phyloP scores from a whole-genome alignment of 2,888 invertebrate species.

The Cataglyphis livida region DNA sequence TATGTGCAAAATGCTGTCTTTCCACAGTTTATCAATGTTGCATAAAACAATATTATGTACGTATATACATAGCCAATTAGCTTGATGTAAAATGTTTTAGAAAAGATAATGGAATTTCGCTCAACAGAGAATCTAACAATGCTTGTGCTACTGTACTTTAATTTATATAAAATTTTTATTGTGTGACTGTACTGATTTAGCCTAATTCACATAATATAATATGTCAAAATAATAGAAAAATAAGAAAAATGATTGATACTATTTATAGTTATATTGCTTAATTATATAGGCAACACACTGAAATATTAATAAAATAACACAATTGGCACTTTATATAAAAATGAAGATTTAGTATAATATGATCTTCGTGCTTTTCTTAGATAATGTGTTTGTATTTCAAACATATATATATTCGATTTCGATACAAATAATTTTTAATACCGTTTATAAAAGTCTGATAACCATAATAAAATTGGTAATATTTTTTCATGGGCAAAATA shows the following conservation, averaged over 20 bases:
- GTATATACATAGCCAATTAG: not conserved
- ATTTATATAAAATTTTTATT: constrained; percentile 25
- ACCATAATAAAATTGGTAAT: constrained; percentile 63
- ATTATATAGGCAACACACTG: constrained; percentile 19
- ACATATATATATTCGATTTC: constrained; percentile 60
- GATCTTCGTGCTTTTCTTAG: constrained; percentile 8
- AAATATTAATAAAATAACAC: constrained; percentile 17
- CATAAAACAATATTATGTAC: constrained; percentile 23
- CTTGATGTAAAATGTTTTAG: constrained; percentile 18
- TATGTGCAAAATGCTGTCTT: not conserved
- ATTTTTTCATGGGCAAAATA: constrained; percentile 68
- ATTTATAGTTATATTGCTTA: not conserved
- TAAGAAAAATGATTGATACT: not conserved
- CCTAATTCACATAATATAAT: constrained; percentile 24
- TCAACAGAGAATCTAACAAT: constrained; percentile 31
- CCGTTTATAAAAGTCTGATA: constrained; percentile 68
- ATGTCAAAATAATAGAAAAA: constrained; percentile 6
- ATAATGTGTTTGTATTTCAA: constrained; percentile 60
- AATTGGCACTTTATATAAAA: constrained; percentile 22
- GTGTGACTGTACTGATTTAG: not conserved
- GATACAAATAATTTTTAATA: constrained; percentile 63
- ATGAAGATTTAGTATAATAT: not conserved
- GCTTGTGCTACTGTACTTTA: constrained; percentile 36
- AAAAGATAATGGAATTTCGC: constrained; percentile 22
- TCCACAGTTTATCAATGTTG: constrained; percentile 14